A percentile compares a stretch with the other conserved stretches of the same genome.
Evolutionary conservation across 2,797 vertebrate genomes (phyloP).

Genomic region (Phyllotis vaccarum): DNA sequence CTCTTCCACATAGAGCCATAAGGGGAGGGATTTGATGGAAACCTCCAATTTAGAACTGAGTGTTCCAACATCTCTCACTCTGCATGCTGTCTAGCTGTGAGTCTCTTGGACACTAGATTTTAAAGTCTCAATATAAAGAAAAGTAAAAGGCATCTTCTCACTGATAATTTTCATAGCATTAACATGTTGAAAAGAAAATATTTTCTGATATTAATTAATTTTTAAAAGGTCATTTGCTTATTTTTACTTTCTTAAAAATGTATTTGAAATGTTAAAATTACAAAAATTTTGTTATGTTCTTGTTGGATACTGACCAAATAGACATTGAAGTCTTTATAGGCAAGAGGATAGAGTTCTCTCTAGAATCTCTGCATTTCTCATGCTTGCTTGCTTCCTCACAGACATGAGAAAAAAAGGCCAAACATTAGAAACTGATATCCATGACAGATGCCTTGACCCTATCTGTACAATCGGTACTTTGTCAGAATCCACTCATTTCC

Average conservation of each 20-base stretch:
- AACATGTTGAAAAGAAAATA: neutral
- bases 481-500: slow-evolving; percentile 6
- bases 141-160: neutral
- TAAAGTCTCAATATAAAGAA: neutral
- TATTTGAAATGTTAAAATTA: slow-evolving; percentile 4
- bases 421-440: neutral
- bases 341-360: neutral
- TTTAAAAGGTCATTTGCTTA: neutral
- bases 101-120: neutral
- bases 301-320: neutral
- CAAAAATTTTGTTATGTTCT: neutral
- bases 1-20: neutral
- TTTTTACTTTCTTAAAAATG: slow-evolving; percentile 20
- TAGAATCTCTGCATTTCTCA: neutral
- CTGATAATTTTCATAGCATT: neutral
- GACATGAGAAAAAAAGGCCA: neutral
- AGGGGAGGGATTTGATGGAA: neutral
- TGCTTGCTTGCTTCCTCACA: neutral
- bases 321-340: neutral
- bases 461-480: neutral
- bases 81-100: neutral
- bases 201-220: neutral
- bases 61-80: neutral
- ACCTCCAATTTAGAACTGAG: neutral
- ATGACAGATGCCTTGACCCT: neutral